Conservation (phyloP, 2,888 invertebrate species). For the Chaitophorus viminalis region DNA sequence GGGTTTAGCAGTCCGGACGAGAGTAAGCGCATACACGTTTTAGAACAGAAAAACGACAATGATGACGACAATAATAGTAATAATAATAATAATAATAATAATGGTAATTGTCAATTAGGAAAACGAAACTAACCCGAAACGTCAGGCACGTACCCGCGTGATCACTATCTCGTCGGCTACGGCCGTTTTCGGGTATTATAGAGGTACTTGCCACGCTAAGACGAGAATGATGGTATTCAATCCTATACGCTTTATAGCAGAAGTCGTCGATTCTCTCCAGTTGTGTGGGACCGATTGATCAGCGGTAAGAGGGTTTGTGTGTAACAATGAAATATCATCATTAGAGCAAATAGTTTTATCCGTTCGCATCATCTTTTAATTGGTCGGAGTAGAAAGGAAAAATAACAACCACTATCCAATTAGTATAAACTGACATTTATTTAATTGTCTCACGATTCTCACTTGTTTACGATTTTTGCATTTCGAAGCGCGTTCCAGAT, state of each 20-base stretch:
- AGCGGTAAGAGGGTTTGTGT: neutral
- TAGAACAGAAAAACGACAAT: neutral
- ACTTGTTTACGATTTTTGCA: too few relatives aligned
- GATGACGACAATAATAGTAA: neutral
- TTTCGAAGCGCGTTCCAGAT: too few relatives aligned
- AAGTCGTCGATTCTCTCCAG: neutral
- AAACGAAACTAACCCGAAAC: constrained; percentile 33
- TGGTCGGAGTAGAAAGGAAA: neutral
- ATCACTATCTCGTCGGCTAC: constrained; percentile 24
- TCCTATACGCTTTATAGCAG: too few relatives aligned
- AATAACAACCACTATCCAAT: neutral
- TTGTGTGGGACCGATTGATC: neutral
- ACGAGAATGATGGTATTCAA: neutral
- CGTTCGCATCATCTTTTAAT: neutral
- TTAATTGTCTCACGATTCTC: too few relatives aligned
- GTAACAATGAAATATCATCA: neutral
- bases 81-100: neutral
- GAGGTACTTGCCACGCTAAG: neutral
- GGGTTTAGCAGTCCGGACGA: neutral
- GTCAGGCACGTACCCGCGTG: constrained; percentile 32
- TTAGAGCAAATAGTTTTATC: neutral
- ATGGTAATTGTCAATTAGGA: constrained; percentile 48
- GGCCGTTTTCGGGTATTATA: neutral
- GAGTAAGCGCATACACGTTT: neutral
- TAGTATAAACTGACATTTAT: neutral